These are phyloP conservation scores for Orbicella faveolata DNA, from an alignment of 64 coral and sea anemone species.

Conservation along the genomic window DNA sequence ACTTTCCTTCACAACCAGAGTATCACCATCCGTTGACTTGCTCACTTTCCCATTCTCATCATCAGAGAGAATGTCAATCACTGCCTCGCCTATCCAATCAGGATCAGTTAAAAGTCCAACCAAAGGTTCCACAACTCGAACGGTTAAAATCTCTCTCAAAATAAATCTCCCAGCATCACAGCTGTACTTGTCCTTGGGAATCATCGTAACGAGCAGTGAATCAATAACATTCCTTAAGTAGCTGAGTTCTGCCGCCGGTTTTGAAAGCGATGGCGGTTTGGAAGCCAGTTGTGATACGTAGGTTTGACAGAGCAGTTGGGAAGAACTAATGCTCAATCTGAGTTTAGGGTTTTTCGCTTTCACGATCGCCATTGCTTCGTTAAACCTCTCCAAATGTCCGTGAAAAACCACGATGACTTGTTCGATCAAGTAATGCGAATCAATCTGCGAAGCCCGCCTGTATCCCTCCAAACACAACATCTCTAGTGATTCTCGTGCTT, in stretches of 20 bases:
- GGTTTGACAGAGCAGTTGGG: constrained; percentile 59
- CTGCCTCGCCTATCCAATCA: constrained; percentile 79
- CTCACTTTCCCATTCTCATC: neutral
- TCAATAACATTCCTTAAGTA: constrained; percentile 90
- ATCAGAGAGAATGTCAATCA: constrained; percentile 54
- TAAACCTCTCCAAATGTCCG: constrained; percentile 79
- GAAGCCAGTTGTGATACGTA: constrained; percentile 73
- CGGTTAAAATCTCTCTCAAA: constrained; percentile 86
- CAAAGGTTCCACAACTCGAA: constrained; percentile 61
- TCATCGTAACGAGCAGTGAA: constrained; percentile 61
- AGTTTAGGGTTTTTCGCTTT: constrained; percentile 59
- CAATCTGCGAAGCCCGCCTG: constrained; percentile 56
- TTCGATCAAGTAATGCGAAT: constrained; percentile 78
- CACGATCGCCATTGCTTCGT: constrained; percentile 58
- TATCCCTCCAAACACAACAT: constrained; percentile 64
- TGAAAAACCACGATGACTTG: constrained; percentile 82
- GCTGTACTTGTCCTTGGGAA: constrained; percentile 58
- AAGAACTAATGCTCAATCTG: constrained; percentile 41
- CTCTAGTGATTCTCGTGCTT: constrained; percentile 62
- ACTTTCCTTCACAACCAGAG: neutral
- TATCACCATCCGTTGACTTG: neutral
- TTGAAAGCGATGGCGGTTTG: constrained; percentile 49
- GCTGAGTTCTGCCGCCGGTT: constrained; percentile 57
- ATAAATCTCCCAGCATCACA: constrained; percentile 91
- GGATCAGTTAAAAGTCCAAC: constrained; percentile 68